Base-by-base conservation (phyloP, 2,113 vertebrate species). In the Uria aalge region DNA sequence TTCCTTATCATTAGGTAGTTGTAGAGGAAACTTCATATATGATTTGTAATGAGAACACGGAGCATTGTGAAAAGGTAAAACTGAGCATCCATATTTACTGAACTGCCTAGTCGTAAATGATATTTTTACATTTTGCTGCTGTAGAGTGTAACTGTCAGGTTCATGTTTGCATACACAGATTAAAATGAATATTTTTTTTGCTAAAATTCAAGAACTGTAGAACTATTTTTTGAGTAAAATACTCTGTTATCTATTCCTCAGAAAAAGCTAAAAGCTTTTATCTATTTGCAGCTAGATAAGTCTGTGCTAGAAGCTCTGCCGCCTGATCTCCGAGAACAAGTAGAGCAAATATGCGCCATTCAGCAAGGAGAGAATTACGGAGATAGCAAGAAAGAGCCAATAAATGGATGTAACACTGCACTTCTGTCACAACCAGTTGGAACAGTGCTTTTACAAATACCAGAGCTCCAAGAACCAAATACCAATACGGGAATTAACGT, bases 281-380 rank as follows among this genome's bases (percentile, higher is more conserved):
- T 34, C 0, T 89, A 40, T 94, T 91, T 95, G 73, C 38, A 99
- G 99, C 98, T 99, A 86, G 99, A 99, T 95, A 99, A 92, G 24
- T 99, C 99, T 55, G 99, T 99, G 90, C 92, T 99, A 79, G 99
- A 99, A 95, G 99, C 99, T 47, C 98, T 99, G 81, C 99, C 99
- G 0, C 90, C 98, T 41, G 99, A 99, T 88, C 98, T 99, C 63
- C 98, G 99, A 88, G 98, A 99, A 67, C 99, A 99, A 95, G 98
- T 99, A 71, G 99, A 99, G 93, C 98, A 99, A 94, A 98, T 98
- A 3, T 99, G 90, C 88, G 80, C 98, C 95, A 57, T 94, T 45
- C 98, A 98, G 82, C 98, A 97, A 93, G 98, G 92, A 95, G 98
- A 96, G 77, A 91, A 78, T 38, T 92, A 19, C 0, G 60, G 93